Evolutionary conservation across 2,113 vertebrate genomes (phyloP).

Genomic region (western clawed frog (Xenopus tropicalis)): DNA sequence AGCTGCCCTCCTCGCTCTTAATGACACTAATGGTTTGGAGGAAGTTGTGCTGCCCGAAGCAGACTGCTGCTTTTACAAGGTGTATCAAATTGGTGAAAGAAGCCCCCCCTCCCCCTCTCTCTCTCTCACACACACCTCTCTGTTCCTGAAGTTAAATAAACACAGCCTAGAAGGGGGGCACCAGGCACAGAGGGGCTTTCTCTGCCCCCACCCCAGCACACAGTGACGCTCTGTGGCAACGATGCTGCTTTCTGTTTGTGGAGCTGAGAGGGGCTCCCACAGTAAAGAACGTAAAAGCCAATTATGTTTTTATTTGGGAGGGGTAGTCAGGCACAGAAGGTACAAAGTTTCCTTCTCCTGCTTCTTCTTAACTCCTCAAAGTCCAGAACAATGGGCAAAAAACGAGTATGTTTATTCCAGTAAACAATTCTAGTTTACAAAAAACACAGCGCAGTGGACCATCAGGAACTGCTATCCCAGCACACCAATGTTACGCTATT

Average conservation of each 20-base stretch:
- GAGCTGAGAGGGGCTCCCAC: accelerated
- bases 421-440: background rate
- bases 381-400: background rate
- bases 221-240: background rate
- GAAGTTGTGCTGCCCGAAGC: constrained; percentile 42
- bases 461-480: too few relatives aligned
- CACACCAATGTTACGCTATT: background rate
- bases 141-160: constrained; percentile 53
- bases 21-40: constrained; percentile 44
- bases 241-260: background rate
- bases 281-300: constrained; percentile 4
- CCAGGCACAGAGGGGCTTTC: constrained; percentile 52
- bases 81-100: constrained; percentile 55
- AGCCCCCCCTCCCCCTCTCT: constrained; percentile 51
- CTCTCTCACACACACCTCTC: constrained; percentile 42
- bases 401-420: background rate
- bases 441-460: background rate
- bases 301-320: constrained; percentile 35
- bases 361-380: constrained; percentile 11
- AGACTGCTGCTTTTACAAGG: constrained; percentile 48
- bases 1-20: constrained; percentile 2
- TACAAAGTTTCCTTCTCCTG: constrained; percentile 19
- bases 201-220: constrained; percentile 28
- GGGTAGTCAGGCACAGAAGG: background rate
- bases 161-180: constrained; percentile 21